Percentiles rank a stretch among this genome's conserved stretches.
Conservation (phyloP, 2,113 vertebrate genomes). For the Chitala chitala region DNA sequence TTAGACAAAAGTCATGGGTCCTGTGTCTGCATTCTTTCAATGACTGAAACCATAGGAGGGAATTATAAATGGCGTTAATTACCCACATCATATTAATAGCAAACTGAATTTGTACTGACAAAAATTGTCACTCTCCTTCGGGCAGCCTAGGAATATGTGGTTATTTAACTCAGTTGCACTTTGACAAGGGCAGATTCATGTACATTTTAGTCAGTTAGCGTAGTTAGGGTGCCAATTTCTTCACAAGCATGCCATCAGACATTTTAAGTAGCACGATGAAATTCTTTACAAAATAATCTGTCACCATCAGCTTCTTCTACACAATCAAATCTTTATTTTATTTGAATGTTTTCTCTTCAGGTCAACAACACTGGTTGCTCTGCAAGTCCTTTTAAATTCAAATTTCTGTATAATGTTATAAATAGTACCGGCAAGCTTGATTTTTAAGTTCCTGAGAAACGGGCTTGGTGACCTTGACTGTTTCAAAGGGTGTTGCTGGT, state of each 20-base stretch:
- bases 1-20: neutral
- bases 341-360: too few relatives aligned
- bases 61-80: conserved; percentile 60
- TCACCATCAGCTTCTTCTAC: too few relatives aligned
- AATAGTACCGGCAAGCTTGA: neutral
- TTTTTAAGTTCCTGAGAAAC: neutral
- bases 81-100: conserved; percentile 56
- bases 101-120: conserved; percentile 56
- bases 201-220: too few relatives aligned
- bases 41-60: conserved; percentile 31
- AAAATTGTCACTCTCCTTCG: conserved; percentile 64
- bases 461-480: neutral
- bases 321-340: too few relatives aligned
- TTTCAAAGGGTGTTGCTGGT: neutral
- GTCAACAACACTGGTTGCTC: neutral
- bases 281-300: too few relatives aligned
- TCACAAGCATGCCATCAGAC: conserved; percentile 28
- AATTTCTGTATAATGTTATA: conserved; percentile 12
- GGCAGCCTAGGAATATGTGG: conserved; percentile 33
- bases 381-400: too few relatives aligned
- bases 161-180: conserved; percentile 32
- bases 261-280: conserved; percentile 29
- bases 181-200: too few relatives aligned
- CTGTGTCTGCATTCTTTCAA: neutral
- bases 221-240: too few relatives aligned